These are phyloP conservation scores for Protophormia terraenovae DNA, from an alignment of 2,888 invertebrate genomes.

Conservation along the genomic window DNA sequence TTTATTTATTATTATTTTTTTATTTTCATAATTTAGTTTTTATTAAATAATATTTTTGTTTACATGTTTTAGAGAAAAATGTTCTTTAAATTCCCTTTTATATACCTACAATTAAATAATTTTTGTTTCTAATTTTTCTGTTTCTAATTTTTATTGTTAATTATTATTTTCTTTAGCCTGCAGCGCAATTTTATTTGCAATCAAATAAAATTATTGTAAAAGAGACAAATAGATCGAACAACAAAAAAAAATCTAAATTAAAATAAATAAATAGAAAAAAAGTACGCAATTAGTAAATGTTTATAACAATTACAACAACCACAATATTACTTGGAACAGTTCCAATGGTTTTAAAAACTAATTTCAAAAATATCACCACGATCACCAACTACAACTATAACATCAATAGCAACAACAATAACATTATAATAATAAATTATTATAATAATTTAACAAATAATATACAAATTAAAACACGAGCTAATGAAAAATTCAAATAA, in stretches of 20 bases:
- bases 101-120: too few species aligned
- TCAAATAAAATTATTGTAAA: conserved; percentile 8
- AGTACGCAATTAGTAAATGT: conserved; percentile 54
- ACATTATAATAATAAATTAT: too few species aligned
- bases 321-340: conserved; percentile 40
- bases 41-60: too few species aligned
- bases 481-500: conserved; percentile 42
- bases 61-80: too few species aligned
- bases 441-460: conserved; percentile 27
- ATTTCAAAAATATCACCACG: not conserved
- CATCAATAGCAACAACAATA: too few species aligned
- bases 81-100: too few species aligned
- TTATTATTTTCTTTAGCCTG: conserved; percentile 7
- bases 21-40: too few species aligned
- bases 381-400: conserved; percentile 16
- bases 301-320: conserved; percentile 34
- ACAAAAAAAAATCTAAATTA: not conserved
- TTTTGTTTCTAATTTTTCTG: too few species aligned
- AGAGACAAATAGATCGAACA: not conserved
- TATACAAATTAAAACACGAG: conserved; percentile 38
- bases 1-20: too few species aligned
- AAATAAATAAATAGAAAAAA: not conserved
- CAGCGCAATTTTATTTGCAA: conserved; percentile 51
- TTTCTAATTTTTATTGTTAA: not conserved
- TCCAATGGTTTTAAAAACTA: conserved; percentile 57